These are phyloP conservation scores for Autographa gamma DNA, from an alignment of 2,888 invertebrate genomes.

Conservation along the genomic window DNA sequence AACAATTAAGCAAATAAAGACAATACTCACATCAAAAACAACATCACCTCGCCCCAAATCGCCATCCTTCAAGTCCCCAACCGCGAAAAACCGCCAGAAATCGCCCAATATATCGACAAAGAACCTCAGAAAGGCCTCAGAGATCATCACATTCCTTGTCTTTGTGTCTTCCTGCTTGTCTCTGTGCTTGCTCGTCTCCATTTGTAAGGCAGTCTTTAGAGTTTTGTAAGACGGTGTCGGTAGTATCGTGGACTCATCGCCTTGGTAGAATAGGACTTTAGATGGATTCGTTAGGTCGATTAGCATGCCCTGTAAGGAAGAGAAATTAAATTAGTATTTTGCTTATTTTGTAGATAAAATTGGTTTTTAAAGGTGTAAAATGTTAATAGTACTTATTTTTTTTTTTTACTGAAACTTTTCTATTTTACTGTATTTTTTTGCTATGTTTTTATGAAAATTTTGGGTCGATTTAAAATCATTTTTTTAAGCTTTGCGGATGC, in stretches of 20 bases:
- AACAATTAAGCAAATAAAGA: too few relatives aligned
- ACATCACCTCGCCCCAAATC: constrained; percentile 77
- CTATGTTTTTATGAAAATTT: too few relatives aligned
- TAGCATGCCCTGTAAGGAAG: constrained; percentile 90
- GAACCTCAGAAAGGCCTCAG: constrained; percentile 93
- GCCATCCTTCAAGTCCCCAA: constrained; percentile 69
- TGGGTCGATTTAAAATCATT: too few relatives aligned
- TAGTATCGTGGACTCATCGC: constrained; percentile 93
- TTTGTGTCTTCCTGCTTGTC: constrained; percentile 78
- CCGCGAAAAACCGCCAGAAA: constrained; percentile 89
- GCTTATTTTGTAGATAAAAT: too few relatives aligned
- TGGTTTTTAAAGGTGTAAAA: too few relatives aligned
- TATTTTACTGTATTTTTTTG: too few relatives aligned
- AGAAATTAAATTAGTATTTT: too few relatives aligned
- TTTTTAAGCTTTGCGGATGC: too few relatives aligned
- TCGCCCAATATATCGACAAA: constrained; percentile 94
- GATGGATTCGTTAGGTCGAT: constrained; percentile 91
- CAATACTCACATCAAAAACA: constrained; percentile 81
- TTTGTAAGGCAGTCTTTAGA: constrained; percentile 87
- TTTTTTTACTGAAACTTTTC: too few relatives aligned
- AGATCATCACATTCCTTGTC: constrained; percentile 92
- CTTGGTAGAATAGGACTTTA: constrained; percentile 90
- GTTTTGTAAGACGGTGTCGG: constrained; percentile 92
- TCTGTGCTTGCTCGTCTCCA: constrained; percentile 76
- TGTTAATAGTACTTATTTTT: too few relatives aligned